These are phyloP conservation scores for Baryphthengus martii DNA, from an alignment of 2,113 vertebrate species.

Conservation along the genomic window DNA sequence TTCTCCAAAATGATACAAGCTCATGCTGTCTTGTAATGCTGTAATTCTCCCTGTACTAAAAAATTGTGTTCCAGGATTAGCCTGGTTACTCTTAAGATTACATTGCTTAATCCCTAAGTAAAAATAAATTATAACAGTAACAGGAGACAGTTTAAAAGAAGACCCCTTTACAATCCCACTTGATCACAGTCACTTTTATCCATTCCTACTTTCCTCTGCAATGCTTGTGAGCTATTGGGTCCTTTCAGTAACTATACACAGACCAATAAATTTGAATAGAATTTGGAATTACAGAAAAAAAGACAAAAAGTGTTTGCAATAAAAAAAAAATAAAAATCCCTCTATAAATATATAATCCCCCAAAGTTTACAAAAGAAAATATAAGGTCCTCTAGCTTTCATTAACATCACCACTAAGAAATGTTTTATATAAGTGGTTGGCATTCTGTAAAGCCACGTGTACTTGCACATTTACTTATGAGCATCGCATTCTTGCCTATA, in stretches of 20 bases:
- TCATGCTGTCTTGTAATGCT: neutral
- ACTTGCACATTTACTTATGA: neutral
- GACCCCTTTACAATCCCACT: neutral
- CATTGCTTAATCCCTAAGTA: neutral
- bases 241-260: neutral
- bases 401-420: neutral
- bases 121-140: neutral
- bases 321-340: neutral
- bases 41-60: neutral
- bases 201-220: neutral
- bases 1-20: neutral
- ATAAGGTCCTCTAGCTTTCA: neutral
- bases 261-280: neutral
- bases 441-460: fast-evolving
- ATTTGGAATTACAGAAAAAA: neutral
- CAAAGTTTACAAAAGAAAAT: neutral
- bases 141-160: neutral
- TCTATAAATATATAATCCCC: neutral
- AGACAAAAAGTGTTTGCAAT: neutral
- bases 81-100: neutral
- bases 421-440: neutral
- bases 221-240: neutral
- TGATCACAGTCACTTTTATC: neutral
- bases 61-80: neutral
- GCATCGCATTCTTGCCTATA: neutral